A percentile compares a stretch with the other conserved stretches of the same genome.
phyloP scores from a whole-genome alignment of 2,888 invertebrate species.

The Clanis bilineata region DNA sequence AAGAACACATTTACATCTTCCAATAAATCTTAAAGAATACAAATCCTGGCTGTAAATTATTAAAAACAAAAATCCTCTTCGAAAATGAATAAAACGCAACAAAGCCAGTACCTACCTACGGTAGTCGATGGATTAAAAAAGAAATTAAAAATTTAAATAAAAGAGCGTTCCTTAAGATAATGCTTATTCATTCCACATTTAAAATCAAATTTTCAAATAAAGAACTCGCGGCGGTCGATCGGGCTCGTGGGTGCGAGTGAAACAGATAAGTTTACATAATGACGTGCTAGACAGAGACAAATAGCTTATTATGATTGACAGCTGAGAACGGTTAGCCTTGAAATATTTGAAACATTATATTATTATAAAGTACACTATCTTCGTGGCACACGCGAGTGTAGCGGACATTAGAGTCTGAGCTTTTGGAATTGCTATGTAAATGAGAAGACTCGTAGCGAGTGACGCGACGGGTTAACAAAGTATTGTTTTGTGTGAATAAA shows the following conservation, averaged over 20 bases:
- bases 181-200: slow-evolving; percentile 83
- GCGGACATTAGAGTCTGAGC: slow-evolving; percentile 48
- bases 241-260: slow-evolving; percentile 59
- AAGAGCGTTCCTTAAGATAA: slow-evolving; percentile 80
- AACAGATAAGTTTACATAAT: slow-evolving; percentile 50
- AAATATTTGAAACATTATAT: slow-evolving; percentile 83
- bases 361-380: slow-evolving; percentile 82
- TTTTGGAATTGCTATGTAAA: neutral
- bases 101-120: slow-evolving; percentile 45
- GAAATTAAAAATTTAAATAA: slow-evolving; percentile 80
- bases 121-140: slow-evolving; percentile 69
- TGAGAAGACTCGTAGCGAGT: too few species aligned
- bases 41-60: slow-evolving; percentile 55
- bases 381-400: slow-evolving; percentile 62
- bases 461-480: neutral
- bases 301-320: slow-evolving; percentile 82
- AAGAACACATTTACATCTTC: slow-evolving; percentile 65
- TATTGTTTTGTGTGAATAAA: neutral
- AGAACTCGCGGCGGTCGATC: slow-evolving; percentile 75
- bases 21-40: slow-evolving; percentile 69
- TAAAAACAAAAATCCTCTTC: slow-evolving; percentile 56
- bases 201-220: slow-evolving; percentile 82
- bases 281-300: slow-evolving; percentile 65
- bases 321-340: slow-evolving; percentile 83
- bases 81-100: slow-evolving; percentile 57